Percentiles rank a stretch among this genome's conserved stretches.
These are phyloP conservation scores for Nymphicus hollandicus DNA, from an alignment of 2,113 vertebrate genomes.

Conservation along the genomic window DNA sequence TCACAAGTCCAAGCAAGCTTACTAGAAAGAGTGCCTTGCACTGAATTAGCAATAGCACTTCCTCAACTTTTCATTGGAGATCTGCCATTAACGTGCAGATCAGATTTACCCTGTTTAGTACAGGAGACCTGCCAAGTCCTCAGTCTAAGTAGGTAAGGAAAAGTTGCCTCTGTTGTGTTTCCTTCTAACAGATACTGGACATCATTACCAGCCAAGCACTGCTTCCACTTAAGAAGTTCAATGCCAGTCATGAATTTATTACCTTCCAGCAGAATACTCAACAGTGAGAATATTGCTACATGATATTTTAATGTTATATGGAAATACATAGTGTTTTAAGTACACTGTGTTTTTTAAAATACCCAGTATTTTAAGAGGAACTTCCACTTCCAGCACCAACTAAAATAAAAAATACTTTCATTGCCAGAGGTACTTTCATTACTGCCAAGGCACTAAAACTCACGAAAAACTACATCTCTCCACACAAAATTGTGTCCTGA, in stretches of 20 bases:
- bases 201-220: neutral
- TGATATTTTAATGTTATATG: neutral
- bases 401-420: neutral
- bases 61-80: neutral
- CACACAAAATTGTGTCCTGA: neutral
- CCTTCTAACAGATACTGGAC: neutral
- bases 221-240: neutral
- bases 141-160: neutral
- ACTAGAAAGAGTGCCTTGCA: neutral
- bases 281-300: neutral
- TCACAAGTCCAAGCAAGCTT: neutral
- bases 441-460: neutral
- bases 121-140: neutral
- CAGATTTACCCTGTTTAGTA: neutral
- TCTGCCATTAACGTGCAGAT: neutral
- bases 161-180: neutral
- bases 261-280: neutral
- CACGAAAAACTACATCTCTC: neutral
- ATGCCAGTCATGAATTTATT: neutral
- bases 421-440: neutral
- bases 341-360: neutral
- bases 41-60: neutral
- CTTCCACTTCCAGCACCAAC: neutral
- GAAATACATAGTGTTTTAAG: neutral
- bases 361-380: neutral